Evolutionary conservation across 2,888 invertebrate genomes (phyloP), one percentile per base, ranked within the genome.

Genomic region (Lepidocyrtinus sp.): DNA sequence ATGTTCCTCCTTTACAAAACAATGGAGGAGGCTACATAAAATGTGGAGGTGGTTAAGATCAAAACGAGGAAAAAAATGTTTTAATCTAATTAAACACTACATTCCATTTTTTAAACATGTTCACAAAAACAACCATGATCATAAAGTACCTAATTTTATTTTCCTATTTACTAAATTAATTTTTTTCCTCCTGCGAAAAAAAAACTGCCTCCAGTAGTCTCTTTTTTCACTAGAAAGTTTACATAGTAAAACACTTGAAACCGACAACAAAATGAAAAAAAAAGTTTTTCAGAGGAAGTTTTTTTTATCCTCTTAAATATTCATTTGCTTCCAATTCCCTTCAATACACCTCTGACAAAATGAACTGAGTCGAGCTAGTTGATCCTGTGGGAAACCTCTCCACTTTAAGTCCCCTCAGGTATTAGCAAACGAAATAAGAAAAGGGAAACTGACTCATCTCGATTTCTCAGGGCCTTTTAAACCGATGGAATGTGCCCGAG

Each of bases 391-490:
- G 36, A 36, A 17, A 45, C 45, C 22, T 26, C 27, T 64, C 17
- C 27, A 17, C 21, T 64, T 22, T 26, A 9, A 26, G 5, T 22
- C 19, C 17, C 21, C 59, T 9, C 21, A n/a, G 21, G 17, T 21
- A 17, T 59, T 21, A 19, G n/a, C 1, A 1, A 65, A 27, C 45
- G 61, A 67, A 67, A 61, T 69, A 36, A 12, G 36, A 12, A 36
- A 36, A 36, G 36, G 12, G 36, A 36, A 36, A 36, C 36, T 5
- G 12, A 36, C 36, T 36, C 36, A 36, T 36, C 36, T 36, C 36
- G 12, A 36, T 64, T 76, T 64, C 75, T 50, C 70, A 76, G 69
- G 75, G 75, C 55, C 75, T 70, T 70, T 76, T 76, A 70, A 76
- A 76, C 24, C 12, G 24, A 62, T 21, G 63, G 22, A 62, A 9